A percentile compares a stretch with the other conserved stretches of the same genome.
Evolutionary conservation across 2,797 vertebrate species (phyloP).

Genomic region (Rhyacichthys aspro): DNA sequence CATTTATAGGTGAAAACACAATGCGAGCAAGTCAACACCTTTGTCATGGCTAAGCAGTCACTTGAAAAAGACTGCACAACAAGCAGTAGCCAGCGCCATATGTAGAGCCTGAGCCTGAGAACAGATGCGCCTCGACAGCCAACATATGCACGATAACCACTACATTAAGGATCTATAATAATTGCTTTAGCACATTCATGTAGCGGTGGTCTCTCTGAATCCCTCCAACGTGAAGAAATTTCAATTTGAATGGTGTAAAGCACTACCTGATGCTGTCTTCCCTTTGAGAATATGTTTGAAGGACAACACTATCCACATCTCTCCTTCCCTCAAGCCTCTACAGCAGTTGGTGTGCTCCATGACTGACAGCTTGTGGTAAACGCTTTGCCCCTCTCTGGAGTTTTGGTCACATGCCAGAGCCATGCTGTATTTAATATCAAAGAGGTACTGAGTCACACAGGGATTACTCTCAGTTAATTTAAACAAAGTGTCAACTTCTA

Average conservation of each 20-base stretch:
- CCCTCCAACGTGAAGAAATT: slow-evolving; percentile 22
- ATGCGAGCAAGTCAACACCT: slow-evolving; percentile 41
- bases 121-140: slow-evolving; percentile 58
- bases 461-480: slow-evolving; percentile 46
- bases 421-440: slow-evolving; percentile 32
- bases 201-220: slow-evolving; percentile 12
- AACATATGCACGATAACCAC: slow-evolving; percentile 47
- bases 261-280: slow-evolving; percentile 12
- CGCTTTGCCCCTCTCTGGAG: slow-evolving; percentile 20
- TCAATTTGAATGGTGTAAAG: slow-evolving; percentile 10
- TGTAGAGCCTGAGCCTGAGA: slow-evolving; percentile 23
- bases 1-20: slow-evolving; percentile 55
- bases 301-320: slow-evolving; percentile 7
- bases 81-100: slow-evolving; percentile 27
- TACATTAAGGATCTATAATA: slow-evolving; percentile 57
- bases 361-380: slow-evolving; percentile 42
- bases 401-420: slow-evolving; percentile 19
- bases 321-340: slow-evolving; percentile 8
- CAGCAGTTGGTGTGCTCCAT: slow-evolving; percentile 7
- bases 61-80: slow-evolving; percentile 30
- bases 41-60: slow-evolving; percentile 18
- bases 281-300: slow-evolving; percentile 18
- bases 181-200: slow-evolving; percentile 31
- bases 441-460: slow-evolving; percentile 35
- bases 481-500: slow-evolving; percentile 35